Evolutionary conservation across 2,888 invertebrate species (phyloP).

Genomic region (Nemotelus nigrinus): DNA sequence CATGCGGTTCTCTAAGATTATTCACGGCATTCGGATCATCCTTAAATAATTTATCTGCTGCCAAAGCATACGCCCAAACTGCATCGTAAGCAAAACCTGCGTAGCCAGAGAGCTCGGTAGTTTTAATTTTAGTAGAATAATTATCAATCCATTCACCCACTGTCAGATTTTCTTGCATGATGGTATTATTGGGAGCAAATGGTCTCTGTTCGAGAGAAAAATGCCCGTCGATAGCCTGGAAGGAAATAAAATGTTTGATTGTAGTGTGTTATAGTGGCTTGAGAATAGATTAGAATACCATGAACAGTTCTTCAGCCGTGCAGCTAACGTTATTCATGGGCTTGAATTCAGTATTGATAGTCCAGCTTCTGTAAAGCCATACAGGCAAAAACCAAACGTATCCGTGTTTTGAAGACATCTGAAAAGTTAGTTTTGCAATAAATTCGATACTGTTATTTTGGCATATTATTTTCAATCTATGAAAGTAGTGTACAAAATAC

Average conservation of each 20-base stretch:
- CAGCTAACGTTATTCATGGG: conserved; percentile 68
- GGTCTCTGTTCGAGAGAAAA: conserved; percentile 76
- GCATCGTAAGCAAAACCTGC: conserved; percentile 84
- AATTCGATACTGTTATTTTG: no score
- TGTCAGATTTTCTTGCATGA: conserved; percentile 74
- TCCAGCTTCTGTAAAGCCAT: conserved; percentile 74
- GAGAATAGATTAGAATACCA: not conserved
- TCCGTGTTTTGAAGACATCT: conserved; percentile 76
- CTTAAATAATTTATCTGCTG: conserved; percentile 72
- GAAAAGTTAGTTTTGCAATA: conserved; percentile 58
- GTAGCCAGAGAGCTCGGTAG: conserved; percentile 68
- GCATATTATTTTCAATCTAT: no score
- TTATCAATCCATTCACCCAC: conserved; percentile 71
- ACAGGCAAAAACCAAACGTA: conserved; percentile 89
- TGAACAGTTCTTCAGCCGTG: conserved; percentile 70
- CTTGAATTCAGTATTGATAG: conserved; percentile 66
- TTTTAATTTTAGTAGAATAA: conserved; percentile 58
- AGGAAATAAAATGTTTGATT: not conserved
- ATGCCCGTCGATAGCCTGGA: conserved; percentile 77
- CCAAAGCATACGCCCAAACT: conserved; percentile 81
- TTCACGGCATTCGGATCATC: conserved; percentile 60
- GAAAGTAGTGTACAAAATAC: no score
- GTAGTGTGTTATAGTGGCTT: not conserved
- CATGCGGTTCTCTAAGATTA: conserved; percentile 54
- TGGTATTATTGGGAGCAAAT: conserved; percentile 70